Evolutionary conservation across 2,113 vertebrate genomes (phyloP).

Genomic region (Sterna hirundo): DNA sequence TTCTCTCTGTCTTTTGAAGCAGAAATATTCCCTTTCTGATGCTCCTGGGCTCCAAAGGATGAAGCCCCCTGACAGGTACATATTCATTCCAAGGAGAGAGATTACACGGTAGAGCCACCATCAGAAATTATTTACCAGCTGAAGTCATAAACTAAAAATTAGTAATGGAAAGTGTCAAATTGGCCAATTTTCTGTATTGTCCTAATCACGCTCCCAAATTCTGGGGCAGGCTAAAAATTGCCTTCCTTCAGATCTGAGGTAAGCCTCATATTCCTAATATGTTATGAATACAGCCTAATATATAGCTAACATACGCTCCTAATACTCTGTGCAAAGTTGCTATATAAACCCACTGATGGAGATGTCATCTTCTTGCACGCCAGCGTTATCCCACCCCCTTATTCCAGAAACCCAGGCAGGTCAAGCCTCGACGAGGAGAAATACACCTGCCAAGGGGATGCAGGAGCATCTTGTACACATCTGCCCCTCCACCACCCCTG

Average conservation of each 20-base stretch:
- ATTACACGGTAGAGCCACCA: not conserved
- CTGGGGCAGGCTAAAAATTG: not conserved
- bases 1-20: not conserved
- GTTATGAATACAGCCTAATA: not conserved
- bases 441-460: not conserved
- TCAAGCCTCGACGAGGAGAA: not conserved
- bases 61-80: not conserved
- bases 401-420: not conserved
- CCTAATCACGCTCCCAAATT: not conserved
- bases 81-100: not conserved
- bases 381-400: not conserved
- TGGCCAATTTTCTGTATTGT: not conserved
- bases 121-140: not conserved
- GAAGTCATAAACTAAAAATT: not conserved
- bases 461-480: fast-evolving
- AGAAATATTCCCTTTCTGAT: not conserved
- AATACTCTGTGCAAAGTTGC: not conserved
- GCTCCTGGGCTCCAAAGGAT: not conserved
- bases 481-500: not conserved
- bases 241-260: not conserved
- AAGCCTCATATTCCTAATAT: not conserved
- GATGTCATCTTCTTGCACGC: not conserved
- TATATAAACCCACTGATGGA: not conserved
- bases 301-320: not conserved
- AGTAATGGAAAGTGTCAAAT: not conserved